A percentile compares a stretch with the other conserved stretches of the same genome.
Evolutionary conservation across 2,888 invertebrate species (phyloP).

Genomic region (Rotaria sp.): DNA sequence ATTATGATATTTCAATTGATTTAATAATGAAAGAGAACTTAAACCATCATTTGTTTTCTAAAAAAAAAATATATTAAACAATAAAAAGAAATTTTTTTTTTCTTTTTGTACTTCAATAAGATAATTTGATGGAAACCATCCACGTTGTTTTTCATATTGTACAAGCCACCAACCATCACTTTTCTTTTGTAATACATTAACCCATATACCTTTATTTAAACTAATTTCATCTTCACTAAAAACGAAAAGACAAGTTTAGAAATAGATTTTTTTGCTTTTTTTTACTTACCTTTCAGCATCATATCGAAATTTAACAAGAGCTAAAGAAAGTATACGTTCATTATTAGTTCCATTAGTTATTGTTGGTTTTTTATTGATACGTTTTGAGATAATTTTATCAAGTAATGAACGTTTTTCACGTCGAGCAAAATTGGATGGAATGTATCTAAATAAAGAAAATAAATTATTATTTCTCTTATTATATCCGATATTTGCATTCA

Average conservation of each 20-base stretch:
- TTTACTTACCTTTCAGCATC: slow-evolving; percentile 12
- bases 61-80: not conserved
- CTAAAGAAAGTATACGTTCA: not conserved
- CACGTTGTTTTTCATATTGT: not conserved
- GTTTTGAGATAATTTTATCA: slow-evolving; percentile 23
- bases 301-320: slow-evolving; percentile 19
- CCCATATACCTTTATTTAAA: slow-evolving; percentile 14
- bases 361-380: not conserved
- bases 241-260: not conserved
- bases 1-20: slow-evolving; percentile 13
- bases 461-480: not conserved
- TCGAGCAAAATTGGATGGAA: slow-evolving; percentile 23
- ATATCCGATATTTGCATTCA: not conserved
- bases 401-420: slow-evolving; percentile 27
- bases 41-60: slow-evolving; percentile 1
- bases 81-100: no score
- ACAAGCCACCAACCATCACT: slow-evolving; percentile 31
- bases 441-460: not conserved
- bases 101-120: not conserved
- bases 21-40: not conserved
- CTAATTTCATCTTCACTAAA: slow-evolving; percentile 23
- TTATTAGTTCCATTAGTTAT: not conserved
- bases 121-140: slow-evolving; percentile 31
- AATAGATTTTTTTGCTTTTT: not conserved
- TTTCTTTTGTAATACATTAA: slow-evolving; percentile 32